phyloP scores from a whole-genome alignment of 2,113 vertebrate species.

The Notiomystis cincta region DNA sequence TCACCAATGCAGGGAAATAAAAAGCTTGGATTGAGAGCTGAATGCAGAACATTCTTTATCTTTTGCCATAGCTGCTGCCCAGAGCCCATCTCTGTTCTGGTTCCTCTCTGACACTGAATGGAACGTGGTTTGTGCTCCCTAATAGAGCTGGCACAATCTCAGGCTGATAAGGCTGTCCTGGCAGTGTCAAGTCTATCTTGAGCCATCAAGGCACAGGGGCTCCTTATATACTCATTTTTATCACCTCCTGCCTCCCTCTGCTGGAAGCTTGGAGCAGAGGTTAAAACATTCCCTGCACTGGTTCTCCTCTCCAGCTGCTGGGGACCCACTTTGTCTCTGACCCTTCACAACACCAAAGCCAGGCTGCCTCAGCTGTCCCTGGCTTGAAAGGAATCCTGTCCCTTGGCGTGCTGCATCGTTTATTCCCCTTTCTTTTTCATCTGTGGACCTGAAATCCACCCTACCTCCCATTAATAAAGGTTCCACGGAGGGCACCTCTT shows the following conservation, averaged over 20 bases:
- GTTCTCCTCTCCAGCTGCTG: not conserved
- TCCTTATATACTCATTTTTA: not conserved
- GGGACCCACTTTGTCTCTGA: conserved; percentile 2
- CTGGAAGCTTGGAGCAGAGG: conserved; percentile 16
- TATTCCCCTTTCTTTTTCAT: not conserved
- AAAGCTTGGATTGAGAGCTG: not conserved
- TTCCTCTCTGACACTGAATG: not conserved
- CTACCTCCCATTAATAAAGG: not conserved
- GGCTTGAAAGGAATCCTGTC: not conserved
- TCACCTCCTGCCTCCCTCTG: not conserved
- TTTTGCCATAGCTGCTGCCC: not conserved
- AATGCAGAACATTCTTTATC: not conserved
- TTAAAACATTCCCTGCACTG: conserved; percentile 11
- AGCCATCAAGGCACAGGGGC: not conserved
- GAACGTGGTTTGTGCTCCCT: not conserved
- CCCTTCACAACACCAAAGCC: not conserved
- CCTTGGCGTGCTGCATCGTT: not conserved
- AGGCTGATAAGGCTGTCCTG: conserved; percentile 10
- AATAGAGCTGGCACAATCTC: not conserved
- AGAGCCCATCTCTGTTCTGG: not conserved
- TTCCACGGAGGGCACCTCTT: not conserved
- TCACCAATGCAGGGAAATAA: not conserved
- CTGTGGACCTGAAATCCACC: not conserved
- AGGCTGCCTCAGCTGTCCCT: conserved; percentile 10
- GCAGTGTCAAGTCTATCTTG: conserved; percentile 10